Evolutionary conservation across 2,888 invertebrate species (phyloP).

Genomic region (Allophyes oxyacanthae): DNA sequence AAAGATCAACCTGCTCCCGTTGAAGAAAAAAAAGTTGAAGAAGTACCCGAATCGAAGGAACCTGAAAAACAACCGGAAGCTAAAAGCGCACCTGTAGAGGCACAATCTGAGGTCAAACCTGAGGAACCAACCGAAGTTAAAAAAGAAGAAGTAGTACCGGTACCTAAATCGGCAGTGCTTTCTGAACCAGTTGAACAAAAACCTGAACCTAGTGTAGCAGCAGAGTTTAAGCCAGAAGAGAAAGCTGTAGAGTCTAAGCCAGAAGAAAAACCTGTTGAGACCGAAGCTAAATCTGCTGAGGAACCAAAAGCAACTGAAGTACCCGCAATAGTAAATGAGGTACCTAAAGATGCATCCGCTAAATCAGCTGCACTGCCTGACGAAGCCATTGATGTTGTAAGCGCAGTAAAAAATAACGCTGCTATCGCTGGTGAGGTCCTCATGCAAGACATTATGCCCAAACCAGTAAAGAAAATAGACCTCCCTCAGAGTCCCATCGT

Average conservation of each 20-base stretch:
- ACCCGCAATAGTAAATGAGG: conserved; percentile 72
- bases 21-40: conserved; percentile 67
- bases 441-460: conserved; percentile 70
- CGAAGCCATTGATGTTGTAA: conserved; percentile 73
- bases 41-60: conserved; percentile 61
- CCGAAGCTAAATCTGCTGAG: conserved; percentile 54
- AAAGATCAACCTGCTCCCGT: conserved; percentile 55
- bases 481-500: conserved; percentile 67
- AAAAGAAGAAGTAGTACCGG: conserved; percentile 43
- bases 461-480: conserved; percentile 77
- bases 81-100: conserved; percentile 62
- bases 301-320: conserved; percentile 66
- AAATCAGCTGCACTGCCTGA: conserved; percentile 68
- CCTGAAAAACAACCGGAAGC: conserved; percentile 59
- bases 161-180: conserved; percentile 43
- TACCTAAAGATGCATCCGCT: conserved; percentile 62
- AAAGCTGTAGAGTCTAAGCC: conserved; percentile 63
- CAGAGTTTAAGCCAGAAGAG: conserved; percentile 64
- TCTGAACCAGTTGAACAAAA: conserved; percentile 59
- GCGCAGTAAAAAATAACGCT: conserved; percentile 71
- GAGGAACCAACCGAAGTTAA: conserved; percentile 28
- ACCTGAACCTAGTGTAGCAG: conserved; percentile 62
- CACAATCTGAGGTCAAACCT: conserved; percentile 40
- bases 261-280: conserved; percentile 58
- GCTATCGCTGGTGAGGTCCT: conserved; percentile 77